phyloP scores from a whole-genome alignment of 2,888 invertebrate genomes.

The Phasia obesa region DNA sequence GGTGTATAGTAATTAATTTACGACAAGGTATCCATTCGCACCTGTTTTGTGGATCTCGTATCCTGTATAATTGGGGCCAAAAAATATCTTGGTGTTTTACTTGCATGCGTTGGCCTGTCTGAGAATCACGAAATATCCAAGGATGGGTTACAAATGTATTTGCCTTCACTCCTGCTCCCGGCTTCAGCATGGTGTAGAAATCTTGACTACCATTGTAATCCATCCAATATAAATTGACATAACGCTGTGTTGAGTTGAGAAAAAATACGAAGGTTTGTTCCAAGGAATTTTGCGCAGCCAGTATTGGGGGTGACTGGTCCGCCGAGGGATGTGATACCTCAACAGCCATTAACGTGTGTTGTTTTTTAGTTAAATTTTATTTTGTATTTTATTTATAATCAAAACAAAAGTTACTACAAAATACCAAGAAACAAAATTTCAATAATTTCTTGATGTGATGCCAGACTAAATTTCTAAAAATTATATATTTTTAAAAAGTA shows the following conservation, averaged over 20 bases:
- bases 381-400: not conserved
- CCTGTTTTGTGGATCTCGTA: constrained; percentile 74
- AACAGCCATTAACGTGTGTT: constrained; percentile 54
- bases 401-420: not conserved
- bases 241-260: constrained; percentile 84
- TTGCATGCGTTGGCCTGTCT: constrained; percentile 86
- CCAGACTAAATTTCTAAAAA: too few species aligned
- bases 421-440: not conserved
- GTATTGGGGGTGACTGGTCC: constrained; percentile 35
- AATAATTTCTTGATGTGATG: too few species aligned
- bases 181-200: constrained; percentile 85
- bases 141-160: constrained; percentile 92
- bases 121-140: constrained; percentile 90
- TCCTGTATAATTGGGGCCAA: constrained; percentile 81
- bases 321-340: constrained; percentile 35
- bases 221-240: constrained; percentile 86
- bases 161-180: constrained; percentile 83
- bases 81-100: constrained; percentile 83
- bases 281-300: constrained; percentile 72
- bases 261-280: constrained; percentile 85
- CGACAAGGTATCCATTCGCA: constrained; percentile 73
- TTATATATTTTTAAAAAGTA: too few species aligned
- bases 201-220: constrained; percentile 87
- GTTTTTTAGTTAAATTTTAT: not conserved
- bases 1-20: constrained; percentile 76